Evolutionary conservation across 1,140 invertebrate species (phyloP).

Genomic region (Mercenaria mercenaria): DNA sequence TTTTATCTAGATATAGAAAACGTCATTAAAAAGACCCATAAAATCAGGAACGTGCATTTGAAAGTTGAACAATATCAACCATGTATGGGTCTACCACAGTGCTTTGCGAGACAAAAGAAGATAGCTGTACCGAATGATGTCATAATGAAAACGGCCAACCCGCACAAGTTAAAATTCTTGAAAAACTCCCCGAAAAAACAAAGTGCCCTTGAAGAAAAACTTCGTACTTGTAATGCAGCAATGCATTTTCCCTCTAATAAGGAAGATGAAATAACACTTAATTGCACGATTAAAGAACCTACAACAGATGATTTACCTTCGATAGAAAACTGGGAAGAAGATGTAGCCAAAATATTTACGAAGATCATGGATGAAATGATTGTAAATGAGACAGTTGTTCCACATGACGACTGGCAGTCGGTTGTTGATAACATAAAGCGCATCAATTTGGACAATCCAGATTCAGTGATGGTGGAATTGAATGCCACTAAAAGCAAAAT

Average conservation of each 20-base stretch:
- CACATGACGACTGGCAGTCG: conserved; percentile 55
- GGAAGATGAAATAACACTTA: background rate
- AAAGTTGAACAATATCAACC: background rate
- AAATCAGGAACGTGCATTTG: background rate
- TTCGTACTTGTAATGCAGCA: background rate
- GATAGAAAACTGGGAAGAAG: conserved; percentile 36
- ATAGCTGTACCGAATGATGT: background rate
- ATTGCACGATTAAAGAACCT: conserved; percentile 23
- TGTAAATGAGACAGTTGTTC: background rate
- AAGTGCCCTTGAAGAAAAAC: background rate
- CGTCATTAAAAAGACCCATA: background rate
- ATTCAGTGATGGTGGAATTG: conserved; percentile 7
- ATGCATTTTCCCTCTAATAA: background rate
- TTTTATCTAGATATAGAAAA: background rate
- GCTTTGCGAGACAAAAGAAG: background rate
- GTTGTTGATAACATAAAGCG: background rate
- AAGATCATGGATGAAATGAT: conserved; percentile 10
- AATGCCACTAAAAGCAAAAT: background rate
- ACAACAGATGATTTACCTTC: conserved; percentile 10
- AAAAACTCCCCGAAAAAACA: background rate
- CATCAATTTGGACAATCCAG: background rate
- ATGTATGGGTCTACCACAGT: conserved; percentile 8
- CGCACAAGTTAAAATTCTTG: background rate
- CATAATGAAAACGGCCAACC: background rate
- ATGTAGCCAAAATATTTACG: background rate